A percentile compares a stretch with the other conserved stretches of the same genome.
phyloP scores from a whole-genome alignment of 2,888 invertebrate genomes.

The Pardosa pseudoannulata region DNA sequence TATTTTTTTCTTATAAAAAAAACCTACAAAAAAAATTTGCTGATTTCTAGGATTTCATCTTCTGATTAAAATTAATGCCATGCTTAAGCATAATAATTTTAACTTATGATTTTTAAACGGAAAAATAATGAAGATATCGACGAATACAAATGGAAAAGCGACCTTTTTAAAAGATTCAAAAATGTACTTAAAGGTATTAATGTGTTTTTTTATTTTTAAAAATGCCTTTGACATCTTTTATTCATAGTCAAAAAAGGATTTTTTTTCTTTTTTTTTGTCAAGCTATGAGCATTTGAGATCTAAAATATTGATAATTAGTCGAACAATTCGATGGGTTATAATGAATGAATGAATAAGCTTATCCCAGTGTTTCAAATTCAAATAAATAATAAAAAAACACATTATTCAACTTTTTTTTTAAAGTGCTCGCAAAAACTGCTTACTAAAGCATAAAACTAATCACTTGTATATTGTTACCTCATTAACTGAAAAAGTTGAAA shows the following conservation, averaged over 20 bases:
- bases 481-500: too few species aligned
- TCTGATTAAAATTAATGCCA: too few species aligned
- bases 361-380: background rate
- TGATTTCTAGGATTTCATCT: too few species aligned
- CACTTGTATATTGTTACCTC: conserved; percentile 17
- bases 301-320: conserved; percentile 14
- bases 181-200: background rate
- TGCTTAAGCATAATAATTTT: background rate
- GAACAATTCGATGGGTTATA: background rate
- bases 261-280: background rate
- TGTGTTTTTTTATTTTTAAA: background rate
- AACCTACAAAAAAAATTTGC: too few species aligned
- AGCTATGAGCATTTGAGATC: background rate
- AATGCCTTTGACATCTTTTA: background rate
- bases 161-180: background rate
- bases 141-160: background rate
- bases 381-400: background rate
- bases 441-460: conserved; percentile 12
- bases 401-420: background rate
- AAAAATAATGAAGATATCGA: background rate
- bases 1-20: too few species aligned
- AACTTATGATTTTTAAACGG: background rate
- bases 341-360: conserved; percentile 1
- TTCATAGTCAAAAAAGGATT: background rate
- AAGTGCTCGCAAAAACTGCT: conserved; percentile 3